Base-by-base conservation (phyloP, 1,140 invertebrate species). In the Drosophila arawakana region DNA sequence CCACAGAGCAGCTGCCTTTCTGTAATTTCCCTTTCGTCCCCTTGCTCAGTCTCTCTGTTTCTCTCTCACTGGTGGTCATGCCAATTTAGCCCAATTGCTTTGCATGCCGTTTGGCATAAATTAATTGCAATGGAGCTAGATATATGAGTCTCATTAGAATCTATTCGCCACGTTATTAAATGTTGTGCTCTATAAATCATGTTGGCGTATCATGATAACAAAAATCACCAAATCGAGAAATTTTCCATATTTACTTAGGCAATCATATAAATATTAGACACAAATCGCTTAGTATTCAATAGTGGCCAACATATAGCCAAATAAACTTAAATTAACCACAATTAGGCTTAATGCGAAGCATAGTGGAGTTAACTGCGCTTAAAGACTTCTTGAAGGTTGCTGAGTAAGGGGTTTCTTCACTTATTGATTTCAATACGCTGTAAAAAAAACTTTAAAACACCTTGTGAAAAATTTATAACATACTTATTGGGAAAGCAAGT, bases 51-150 rank as follows among this genome's bases (percentile, higher is more conserved):
- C 52, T 21, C 50, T 30, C 34, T 30, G 30, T 8, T 7, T 37
- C 25, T 60, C 25, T 41, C 30, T 13, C 46, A 41, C 46, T 80
- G 83, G 80, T 44, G 77, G 84, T 76, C 65, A 55, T 76, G 72
- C 81, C 85, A 89, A 90, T 84, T 89, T 73, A 46, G 52, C 69
- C 78, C 80, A 84, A 89, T 89, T 89, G 89, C 81, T 83, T 89
- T 52, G 66, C 18, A 66, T 76, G 74, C 75, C 78, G 75, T 74
- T 84, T 90, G 78, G 81, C 75, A 89, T 84, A 81, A 81, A 89
- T 89, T 89, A 89, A 89, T 84, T 89, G 73, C 85, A 84, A 66
- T 68, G n/a, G 21, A 55, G 62, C 43, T 34, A n/a, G 84, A 89
- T 81, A 70, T 89, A 89, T 89, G 84, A 61, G 73, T 70, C 70